Evolutionary conservation across 2,113 vertebrate genomes (phyloP).

Genomic region (Eretmochelys imbricata): DNA sequence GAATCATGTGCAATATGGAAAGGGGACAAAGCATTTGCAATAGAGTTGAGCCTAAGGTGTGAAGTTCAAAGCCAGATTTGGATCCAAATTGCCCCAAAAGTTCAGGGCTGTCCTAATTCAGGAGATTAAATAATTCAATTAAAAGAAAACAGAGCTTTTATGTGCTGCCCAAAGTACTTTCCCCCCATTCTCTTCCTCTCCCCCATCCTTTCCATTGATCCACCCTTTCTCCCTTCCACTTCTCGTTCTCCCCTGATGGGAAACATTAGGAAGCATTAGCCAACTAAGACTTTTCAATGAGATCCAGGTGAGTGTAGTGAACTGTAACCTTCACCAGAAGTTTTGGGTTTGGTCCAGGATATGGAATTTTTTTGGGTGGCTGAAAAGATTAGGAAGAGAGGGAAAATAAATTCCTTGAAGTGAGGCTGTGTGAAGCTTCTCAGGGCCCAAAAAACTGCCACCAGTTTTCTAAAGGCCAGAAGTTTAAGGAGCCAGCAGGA

Average conservation of each 20-base stretch:
- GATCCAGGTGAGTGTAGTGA: constrained; percentile 14
- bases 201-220: background rate
- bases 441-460: background rate
- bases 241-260: background rate
- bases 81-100: background rate
- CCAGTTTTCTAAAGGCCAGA: background rate
- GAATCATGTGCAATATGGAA: background rate
- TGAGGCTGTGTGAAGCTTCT: background rate
- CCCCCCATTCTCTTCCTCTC: background rate
- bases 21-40: background rate
- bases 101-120: background rate
- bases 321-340: constrained; percentile 34
- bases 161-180: background rate
- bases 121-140: background rate
- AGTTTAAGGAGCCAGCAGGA: background rate
- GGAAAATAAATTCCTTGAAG: constrained; percentile 4
- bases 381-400: constrained; percentile 32
- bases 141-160: background rate
- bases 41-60: background rate
- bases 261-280: constrained; percentile 12
- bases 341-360: constrained; percentile 43
- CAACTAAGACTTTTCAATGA: constrained; percentile 30
- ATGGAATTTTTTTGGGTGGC: background rate
- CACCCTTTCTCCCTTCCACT: background rate
- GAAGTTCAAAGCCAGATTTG: background rate